Conservation (phyloP, 2,888 invertebrate species). For the Cremastobaeus sp. region DNA sequence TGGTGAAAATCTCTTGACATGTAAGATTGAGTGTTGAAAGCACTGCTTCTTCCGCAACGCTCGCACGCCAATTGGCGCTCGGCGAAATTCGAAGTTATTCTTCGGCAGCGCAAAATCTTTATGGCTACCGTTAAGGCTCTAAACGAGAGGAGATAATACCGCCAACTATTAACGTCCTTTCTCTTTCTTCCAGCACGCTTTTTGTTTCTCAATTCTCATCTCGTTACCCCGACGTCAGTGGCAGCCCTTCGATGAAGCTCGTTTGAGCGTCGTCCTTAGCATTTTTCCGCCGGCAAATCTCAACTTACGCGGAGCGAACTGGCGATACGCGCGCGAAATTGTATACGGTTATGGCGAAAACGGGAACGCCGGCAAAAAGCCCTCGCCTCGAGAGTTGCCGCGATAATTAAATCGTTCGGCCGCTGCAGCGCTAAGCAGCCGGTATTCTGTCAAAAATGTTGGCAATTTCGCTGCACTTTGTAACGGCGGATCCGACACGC, state of each 20-base stretch:
- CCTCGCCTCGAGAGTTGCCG: slow-evolving; percentile 36
- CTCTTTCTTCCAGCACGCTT: slow-evolving; percentile 22
- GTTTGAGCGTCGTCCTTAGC: not conserved
- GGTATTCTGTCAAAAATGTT: no score
- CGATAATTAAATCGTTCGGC: slow-evolving; percentile 55
- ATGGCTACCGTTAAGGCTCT: slow-evolving; percentile 48
- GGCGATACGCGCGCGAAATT: slow-evolving; percentile 13
- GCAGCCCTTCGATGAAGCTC: slow-evolving; percentile 10
- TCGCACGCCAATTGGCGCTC: slow-evolving; percentile 18
- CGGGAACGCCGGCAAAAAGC: no score
- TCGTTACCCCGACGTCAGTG: slow-evolving; percentile 15
- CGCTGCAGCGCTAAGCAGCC: slow-evolving; percentile 32
- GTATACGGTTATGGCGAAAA: slow-evolving; percentile 11
- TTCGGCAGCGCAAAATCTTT: slow-evolving; percentile 39
- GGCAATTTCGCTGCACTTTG: no score
- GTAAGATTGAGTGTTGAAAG: no score
- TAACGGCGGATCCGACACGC: no score
- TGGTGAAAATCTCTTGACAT: no score
- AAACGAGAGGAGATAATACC: slow-evolving; percentile 45
- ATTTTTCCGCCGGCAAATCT: not conserved
- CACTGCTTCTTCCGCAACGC: slow-evolving; percentile 10
- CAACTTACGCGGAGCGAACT: slow-evolving; percentile 9
- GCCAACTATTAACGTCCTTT: slow-evolving; percentile 34
- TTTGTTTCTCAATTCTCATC: slow-evolving; percentile 33
- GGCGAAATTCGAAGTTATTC: slow-evolving; percentile 35